Base-by-base conservation (phyloP, 2,113 vertebrate genomes). In the Syngnathoides biaculeatus region DNA sequence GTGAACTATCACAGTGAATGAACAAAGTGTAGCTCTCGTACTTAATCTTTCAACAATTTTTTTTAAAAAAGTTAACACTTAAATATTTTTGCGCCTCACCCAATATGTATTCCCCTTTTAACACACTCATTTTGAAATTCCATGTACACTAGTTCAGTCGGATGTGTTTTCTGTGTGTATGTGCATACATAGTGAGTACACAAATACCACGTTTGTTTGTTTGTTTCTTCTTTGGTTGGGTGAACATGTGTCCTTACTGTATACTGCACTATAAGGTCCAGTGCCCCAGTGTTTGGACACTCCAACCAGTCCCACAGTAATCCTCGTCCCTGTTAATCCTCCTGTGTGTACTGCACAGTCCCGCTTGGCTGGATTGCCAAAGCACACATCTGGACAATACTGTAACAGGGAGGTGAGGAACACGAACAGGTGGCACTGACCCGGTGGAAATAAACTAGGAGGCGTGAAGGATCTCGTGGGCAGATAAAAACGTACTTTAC, bases 391-490 rank as follows among this genome's bases (percentile, higher is more conserved):
- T 90, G 86, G 81, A 12, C 80, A 78, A 73, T 72, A 81, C n/a
- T n/a, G n/a, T n/a, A n/a, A n/a, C 75, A 80, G 74, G 68, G 69
- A 59, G 67, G 69, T 84, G 89, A 87, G 79, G 71, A 77, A 79
- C 52, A 0, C 74, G 68, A 84, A 83, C 87, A 87, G 87, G 88
- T 88, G 88, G 76, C 69, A 79, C 64, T 80, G 80, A 78, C 80
- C 35, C 2, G 1, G 22, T 39, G 74, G 64, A 73, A 57, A 35
- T 69, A 55, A 70, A 38, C 19, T n/a, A 38, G 20, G 68, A 76
- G 70, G 14, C 60, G 42, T 64, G 40, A 74, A 71, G 58, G 75
- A 77, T 80, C 71, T 30, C 67, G 8, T 14, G 71, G 63, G 27
- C n/a, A 1, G 63, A 57, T 35, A 39, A 65, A 65, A n/a, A n/a